phyloP scores from a whole-genome alignment of 2,888 invertebrate genomes.

The Hydrotaea cyrtoneurina region DNA sequence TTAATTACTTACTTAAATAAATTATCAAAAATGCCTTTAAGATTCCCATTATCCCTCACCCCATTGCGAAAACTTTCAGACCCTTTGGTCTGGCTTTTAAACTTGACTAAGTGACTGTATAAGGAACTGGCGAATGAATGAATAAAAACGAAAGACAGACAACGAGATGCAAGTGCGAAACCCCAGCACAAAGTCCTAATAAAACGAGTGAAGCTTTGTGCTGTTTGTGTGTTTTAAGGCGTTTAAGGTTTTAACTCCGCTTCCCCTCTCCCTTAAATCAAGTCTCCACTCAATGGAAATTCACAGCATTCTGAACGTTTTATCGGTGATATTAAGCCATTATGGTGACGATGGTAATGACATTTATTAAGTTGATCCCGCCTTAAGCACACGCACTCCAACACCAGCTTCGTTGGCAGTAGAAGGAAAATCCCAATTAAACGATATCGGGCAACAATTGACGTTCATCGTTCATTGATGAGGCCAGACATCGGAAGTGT shows the following conservation, averaged over 20 bases:
- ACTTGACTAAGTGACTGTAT: neutral
- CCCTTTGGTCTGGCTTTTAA: neutral
- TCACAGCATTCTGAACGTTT: constrained; percentile 9
- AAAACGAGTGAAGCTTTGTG: neutral
- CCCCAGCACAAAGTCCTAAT: neutral
- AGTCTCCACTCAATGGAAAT: neutral
- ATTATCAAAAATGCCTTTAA: too few species aligned
- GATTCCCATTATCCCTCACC: neutral
- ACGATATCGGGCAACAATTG: neutral
- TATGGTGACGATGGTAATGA: neutral
- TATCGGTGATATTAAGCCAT: constrained; percentile 17
- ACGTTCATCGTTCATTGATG: neutral
- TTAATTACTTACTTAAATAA: too few species aligned
- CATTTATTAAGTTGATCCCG: constrained; percentile 16
- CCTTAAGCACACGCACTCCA: constrained; percentile 5
- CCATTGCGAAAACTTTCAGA: neutral
- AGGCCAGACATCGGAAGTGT: neutral
- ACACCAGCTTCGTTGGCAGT: neutral
- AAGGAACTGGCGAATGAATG: neutral
- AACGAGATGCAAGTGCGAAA: too few species aligned
- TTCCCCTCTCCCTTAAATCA: too few species aligned
- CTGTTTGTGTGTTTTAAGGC: too few species aligned
- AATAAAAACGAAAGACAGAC: neutral
- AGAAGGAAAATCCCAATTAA: neutral
- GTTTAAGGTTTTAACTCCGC: too few species aligned